Conservation (phyloP, 2,113 vertebrate genomes). For the human region DNA sequence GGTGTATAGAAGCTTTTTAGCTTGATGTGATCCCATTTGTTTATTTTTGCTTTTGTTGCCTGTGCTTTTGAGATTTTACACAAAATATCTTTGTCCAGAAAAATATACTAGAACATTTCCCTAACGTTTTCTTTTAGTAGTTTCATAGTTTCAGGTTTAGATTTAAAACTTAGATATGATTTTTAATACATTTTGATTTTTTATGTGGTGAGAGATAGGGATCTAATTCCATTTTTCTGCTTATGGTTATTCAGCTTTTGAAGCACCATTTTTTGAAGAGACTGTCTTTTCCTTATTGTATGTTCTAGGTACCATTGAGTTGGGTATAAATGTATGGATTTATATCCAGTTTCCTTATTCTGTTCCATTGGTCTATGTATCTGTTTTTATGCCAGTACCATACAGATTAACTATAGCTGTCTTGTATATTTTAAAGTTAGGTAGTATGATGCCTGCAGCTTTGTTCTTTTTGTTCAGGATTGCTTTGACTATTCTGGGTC, state of each 20-base stretch:
- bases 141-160: neutral
- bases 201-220: neutral
- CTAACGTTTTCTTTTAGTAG: neutral
- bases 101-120: neutral
- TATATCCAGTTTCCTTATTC: neutral
- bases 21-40: neutral
- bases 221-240: neutral
- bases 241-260: neutral
- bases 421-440: neutral
- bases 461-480: neutral
- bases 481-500: neutral
- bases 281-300: neutral
- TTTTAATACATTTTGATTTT: neutral
- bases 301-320: neutral
- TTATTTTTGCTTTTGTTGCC: neutral
- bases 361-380: neutral
- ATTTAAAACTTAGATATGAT: neutral
- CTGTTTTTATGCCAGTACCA: neutral
- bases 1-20: neutral
- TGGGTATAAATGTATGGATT: neutral
- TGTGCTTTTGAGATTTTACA: neutral
- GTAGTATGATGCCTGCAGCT: neutral
- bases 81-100: neutral
- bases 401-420: neutral
- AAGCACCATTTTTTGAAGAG: neutral